These are phyloP conservation scores for Drosophila macrospina DNA, from an alignment of 2,888 invertebrate genomes.

Conservation along the genomic window DNA sequence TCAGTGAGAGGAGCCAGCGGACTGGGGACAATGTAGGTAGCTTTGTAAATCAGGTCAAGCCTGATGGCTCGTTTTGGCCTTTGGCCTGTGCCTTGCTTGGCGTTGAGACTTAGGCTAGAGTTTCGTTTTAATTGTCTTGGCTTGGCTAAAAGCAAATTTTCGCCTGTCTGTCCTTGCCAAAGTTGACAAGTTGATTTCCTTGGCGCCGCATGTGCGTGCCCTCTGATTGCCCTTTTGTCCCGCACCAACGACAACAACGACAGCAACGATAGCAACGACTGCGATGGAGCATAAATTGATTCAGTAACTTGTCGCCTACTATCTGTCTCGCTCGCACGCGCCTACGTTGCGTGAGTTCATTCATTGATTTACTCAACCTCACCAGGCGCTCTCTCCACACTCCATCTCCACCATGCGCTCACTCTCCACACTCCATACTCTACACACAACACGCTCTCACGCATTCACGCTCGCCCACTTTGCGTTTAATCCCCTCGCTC, in stretches of 20 bases:
- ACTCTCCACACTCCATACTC: slow-evolving; percentile 8
- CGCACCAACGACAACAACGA: slow-evolving; percentile 4
- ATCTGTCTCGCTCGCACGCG: slow-evolving; percentile 42
- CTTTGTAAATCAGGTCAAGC: slow-evolving; percentile 64
- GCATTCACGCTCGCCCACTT: neutral
- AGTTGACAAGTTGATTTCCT: slow-evolving; percentile 76
- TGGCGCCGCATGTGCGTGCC: slow-evolving; percentile 62
- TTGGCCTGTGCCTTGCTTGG: slow-evolving; percentile 24
- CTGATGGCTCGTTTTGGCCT: slow-evolving; percentile 40
- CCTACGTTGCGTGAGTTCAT: slow-evolving; percentile 56
- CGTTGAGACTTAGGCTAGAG: neutral
- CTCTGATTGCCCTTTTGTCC: slow-evolving; percentile 68
- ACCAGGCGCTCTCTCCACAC: slow-evolving; percentile 26
- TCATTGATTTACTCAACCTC: slow-evolving; percentile 66
- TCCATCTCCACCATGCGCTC: slow-evolving; percentile 18
- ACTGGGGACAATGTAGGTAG: slow-evolving; percentile 29
- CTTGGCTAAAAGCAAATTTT: slow-evolving; percentile 27
- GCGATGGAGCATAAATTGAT: slow-evolving; percentile 61
- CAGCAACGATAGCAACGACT: neutral
- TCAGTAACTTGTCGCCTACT: slow-evolving; percentile 49
- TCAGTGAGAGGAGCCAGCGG: neutral
- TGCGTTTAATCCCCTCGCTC: neutral
- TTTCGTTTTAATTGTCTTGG: slow-evolving; percentile 45
- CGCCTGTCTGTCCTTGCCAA: slow-evolving; percentile 56
- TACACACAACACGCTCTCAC: slow-evolving; percentile 12